Evolutionary conservation across 2,113 vertebrate species (phyloP), one percentile per base, ranked within the genome.

Genomic region (Ptilorrhoa leucosticta): DNA sequence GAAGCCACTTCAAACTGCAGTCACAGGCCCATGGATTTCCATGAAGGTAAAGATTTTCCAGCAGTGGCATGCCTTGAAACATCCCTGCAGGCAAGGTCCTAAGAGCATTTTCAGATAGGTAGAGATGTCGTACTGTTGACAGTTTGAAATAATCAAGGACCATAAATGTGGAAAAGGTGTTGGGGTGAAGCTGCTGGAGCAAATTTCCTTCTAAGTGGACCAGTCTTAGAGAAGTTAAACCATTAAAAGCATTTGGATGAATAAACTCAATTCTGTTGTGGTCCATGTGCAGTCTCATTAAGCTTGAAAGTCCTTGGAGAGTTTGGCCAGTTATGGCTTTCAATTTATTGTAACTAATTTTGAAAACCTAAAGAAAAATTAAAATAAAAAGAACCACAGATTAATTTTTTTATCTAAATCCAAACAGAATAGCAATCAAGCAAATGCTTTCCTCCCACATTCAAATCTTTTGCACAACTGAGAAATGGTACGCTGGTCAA

Each of bases 291-390:
- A 99, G 92, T 65, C 99, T 93, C 85, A 98, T 92, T 87, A 99
- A 57, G 28, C 92, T 96, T 83, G 97, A 97, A 56, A 99, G 98
- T 8, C 99, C 99, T 63, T 92, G 97, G 16, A 99, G 97, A 3
- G 98, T 98, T 19, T 93, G 93, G 5, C 96, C 89, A 58, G 94
- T 98, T 83, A 99, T 82, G 66, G 97, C 96, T 15, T 96, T 98
- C 57, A 99, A 90, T 76, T 99, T 99, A 94, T 99, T 99, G 96
- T 99, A 99, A 97, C 99, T 99, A 50, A 99, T 97, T 95, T 99
- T 99, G 95, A 99, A 97, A 81, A 99, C 99, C 99, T 99, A 21
- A 27, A 73, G 21, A 20, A 54, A 66, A 24, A 13, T 6, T 17
- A 22, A 12, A 11, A 16, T 45, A 15, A 30, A 57, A 42, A 16